phyloP scores from a whole-genome alignment of 2,888 invertebrate species.

The Rhyacophila evoluta region DNA sequence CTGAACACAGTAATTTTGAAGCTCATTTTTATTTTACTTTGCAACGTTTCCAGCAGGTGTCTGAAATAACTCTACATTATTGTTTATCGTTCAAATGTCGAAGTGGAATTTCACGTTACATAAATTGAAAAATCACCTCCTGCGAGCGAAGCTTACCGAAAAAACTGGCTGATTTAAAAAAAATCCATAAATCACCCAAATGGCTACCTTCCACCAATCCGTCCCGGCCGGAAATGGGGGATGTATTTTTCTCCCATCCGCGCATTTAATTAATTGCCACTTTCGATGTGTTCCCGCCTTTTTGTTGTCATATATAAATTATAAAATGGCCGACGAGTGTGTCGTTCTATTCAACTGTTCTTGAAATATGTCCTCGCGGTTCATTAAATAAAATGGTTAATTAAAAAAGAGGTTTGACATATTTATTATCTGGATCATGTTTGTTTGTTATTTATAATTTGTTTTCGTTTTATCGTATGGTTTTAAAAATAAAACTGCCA shows the following conservation, averaged over 20 bases:
- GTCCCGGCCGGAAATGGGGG: slow-evolving; percentile 2
- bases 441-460: neutral
- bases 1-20: no score
- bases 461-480: no score
- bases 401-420: neutral
- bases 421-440: neutral
- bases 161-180: neutral
- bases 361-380: neutral
- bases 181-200: slow-evolving; percentile 35
- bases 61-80: neutral
- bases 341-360: slow-evolving; percentile 9
- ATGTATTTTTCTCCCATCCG: slow-evolving; percentile 26
- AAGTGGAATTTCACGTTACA: neutral
- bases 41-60: slow-evolving; percentile 8
- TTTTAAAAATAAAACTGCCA: no score
- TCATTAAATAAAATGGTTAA: slow-evolving; percentile 1
- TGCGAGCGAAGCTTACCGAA: neutral
- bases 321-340: neutral
- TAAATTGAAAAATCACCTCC: slow-evolving; percentile 20
- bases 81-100: slow-evolving; percentile 2
- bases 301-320: slow-evolving; percentile 39
- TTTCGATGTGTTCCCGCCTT: slow-evolving; percentile 45
- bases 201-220: slow-evolving; percentile 15
- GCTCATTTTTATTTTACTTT: neutral
- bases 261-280: slow-evolving; percentile 47